Evolutionary conservation across 2,113 vertebrate genomes (phyloP), one percentile per base, ranked within the genome.

Genomic region (Gnathonemus echidnorhynchus): DNA sequence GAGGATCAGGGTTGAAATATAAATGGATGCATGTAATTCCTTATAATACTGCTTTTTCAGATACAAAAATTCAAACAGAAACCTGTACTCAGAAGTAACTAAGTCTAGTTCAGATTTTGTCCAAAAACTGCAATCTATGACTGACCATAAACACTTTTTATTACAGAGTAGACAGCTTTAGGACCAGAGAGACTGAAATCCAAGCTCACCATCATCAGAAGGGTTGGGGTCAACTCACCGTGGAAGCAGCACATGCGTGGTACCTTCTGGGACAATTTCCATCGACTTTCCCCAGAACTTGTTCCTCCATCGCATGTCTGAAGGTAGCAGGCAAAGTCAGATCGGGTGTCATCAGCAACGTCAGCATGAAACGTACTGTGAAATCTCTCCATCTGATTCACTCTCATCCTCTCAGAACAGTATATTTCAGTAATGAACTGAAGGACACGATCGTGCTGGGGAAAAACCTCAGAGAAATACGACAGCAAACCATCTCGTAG

Each of bases 281-380:
- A 99, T 99, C 74, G 98, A 99, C 95, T 99, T 99, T 0, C 98
- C 98, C 98, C 98, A 99, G 94, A 99, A 99, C 93, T 99, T 99
- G 93, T 99, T 99, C 95, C 99, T 99, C 97, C 98, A 99, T 93
- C 98, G 97, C 92, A 99, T 94, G 91, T 99, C 98, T 99, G 94
- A 95, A 96, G 94, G n/a, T 15, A 58, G 45, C 87, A 88, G 87
- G 3, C 35, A 39, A 21, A 11, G 52, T 21, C 52, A 62, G 53
- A 42, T n/a, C 48, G 2, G 49, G 2, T 39, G 70, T 39, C 13
- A 21, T 19, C 17, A 21, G 52, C 52, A 35, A 39, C 31, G 15
- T 77, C 70, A 80, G 74, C 35, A 42, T 80, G 35, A 80, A 39
- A 80, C 17, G 15, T 39, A 6, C 35, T 3, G 74, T 42, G 35